These are phyloP conservation scores for Melanerpes formicivorus DNA, from an alignment of 2,113 vertebrate species.

Conservation along the genomic window DNA sequence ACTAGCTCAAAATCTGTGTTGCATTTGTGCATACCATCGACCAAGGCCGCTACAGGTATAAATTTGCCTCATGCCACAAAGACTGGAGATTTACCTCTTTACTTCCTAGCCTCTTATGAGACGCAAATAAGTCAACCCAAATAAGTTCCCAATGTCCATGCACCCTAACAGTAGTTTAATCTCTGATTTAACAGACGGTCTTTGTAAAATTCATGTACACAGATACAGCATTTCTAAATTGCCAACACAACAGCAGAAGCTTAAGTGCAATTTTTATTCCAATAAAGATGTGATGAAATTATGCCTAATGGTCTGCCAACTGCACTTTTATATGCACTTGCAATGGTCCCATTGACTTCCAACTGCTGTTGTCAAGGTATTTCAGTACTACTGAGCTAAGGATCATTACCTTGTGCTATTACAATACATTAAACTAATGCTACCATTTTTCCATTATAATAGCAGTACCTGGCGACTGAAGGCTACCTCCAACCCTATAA, in stretches of 20 bases:
- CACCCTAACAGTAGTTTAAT: neutral
- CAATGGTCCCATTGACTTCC: constrained; percentile 57
- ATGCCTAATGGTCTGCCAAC: constrained; percentile 67
- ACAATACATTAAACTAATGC: constrained; percentile 67
- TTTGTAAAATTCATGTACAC: constrained; percentile 6
- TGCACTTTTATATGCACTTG: constrained; percentile 56
- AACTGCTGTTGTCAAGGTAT: constrained; percentile 61
- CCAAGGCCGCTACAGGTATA: neutral
- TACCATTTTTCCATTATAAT: constrained; percentile 59
- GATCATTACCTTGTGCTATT: constrained; percentile 68
- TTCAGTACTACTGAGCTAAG: constrained; percentile 59
- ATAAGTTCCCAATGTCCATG: neutral
- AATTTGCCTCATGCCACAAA: neutral
- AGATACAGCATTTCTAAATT: constrained; percentile 33
- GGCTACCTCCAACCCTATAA: constrained; percentile 25
- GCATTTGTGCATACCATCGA: neutral
- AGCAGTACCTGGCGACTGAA: constrained; percentile 41
- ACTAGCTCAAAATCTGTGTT: neutral
- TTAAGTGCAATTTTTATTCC: constrained; percentile 66
- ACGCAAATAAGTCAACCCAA: neutral
- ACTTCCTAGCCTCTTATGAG: neutral
- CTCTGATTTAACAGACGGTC: neutral
- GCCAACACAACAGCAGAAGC: constrained; percentile 47
- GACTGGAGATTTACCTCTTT: neutral
- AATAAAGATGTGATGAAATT: constrained; percentile 68